These are phyloP conservation scores for Amblyopsis hoosieri DNA, from an alignment of 2,797 vertebrate genomes.

Conservation along the genomic window DNA sequence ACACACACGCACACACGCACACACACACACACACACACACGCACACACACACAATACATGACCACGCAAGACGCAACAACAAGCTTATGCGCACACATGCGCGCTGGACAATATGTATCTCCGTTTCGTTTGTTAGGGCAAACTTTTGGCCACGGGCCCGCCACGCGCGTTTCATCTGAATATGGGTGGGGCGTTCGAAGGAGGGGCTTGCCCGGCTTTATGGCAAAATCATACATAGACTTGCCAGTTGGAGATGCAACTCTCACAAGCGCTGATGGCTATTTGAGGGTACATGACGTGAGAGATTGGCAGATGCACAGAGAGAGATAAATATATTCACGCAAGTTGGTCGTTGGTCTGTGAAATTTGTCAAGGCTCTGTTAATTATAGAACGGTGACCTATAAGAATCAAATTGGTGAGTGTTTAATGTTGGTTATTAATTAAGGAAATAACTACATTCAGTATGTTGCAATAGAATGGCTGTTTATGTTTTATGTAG, in stretches of 20 bases:
- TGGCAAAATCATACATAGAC: conserved; percentile 46
- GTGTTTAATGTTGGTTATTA: conserved; percentile 18
- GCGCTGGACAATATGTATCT: conserved; percentile 15
- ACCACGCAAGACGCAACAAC: conserved; percentile 12
- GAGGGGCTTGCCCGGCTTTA: conserved; percentile 65
- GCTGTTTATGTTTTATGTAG: no score
- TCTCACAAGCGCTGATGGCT: conserved; percentile 59
- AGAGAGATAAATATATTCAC: conserved; percentile 35
- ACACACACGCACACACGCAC: no score
- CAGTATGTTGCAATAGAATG: neutral
- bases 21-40: neutral
- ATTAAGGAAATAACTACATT: neutral
- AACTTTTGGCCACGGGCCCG: conserved; percentile 79
- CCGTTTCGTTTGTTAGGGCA: conserved; percentile 39
- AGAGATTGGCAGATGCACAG: conserved; percentile 27
- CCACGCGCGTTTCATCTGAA: conserved; percentile 72
- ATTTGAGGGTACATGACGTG: conserved; percentile 45
- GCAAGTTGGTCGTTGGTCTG: conserved; percentile 13
- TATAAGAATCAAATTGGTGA: conserved; percentile 54
- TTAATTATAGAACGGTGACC: conserved; percentile 20
- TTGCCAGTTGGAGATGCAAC: conserved; percentile 67
- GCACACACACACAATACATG: neutral
- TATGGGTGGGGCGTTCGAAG: conserved; percentile 62
- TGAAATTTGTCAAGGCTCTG: conserved; percentile 9
- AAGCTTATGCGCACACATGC: neutral